Conservation (phyloP, 2,113 vertebrate species). For the Anas platyrhynchos region DNA sequence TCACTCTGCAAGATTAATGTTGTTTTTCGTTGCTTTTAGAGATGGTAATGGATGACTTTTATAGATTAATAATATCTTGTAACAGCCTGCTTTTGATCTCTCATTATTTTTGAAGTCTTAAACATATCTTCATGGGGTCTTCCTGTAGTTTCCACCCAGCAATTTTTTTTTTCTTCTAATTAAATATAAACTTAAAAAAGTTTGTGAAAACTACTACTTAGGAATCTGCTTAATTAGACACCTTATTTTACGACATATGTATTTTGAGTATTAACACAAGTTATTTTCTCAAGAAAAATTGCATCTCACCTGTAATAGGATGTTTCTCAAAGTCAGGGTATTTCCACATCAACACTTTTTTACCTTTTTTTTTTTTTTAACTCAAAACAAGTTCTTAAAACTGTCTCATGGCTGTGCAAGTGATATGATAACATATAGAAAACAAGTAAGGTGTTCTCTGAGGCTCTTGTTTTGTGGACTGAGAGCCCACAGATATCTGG, state of each 20-base stretch:
- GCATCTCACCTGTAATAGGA: background rate
- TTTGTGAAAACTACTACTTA: background rate
- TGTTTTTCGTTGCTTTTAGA: slow-evolving; percentile 65
- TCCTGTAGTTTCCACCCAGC: background rate
- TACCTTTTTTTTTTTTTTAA: background rate
- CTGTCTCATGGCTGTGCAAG: background rate
- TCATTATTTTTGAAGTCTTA: slow-evolving; percentile 26
- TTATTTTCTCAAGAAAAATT: slow-evolving; percentile 14
- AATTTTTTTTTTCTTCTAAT: slow-evolving; percentile 42
- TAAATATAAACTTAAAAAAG: background rate
- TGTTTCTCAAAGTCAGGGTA: background rate
- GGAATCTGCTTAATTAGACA: background rate
- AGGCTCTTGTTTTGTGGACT: background rate
- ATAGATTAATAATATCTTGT: slow-evolving; percentile 42
- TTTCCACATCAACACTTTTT: background rate
- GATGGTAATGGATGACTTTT: slow-evolving; percentile 56
- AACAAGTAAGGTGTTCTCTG: background rate
- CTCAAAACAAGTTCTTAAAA: background rate
- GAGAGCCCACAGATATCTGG: background rate
- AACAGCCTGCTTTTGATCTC: slow-evolving; percentile 48
- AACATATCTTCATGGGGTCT: background rate
- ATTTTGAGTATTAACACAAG: background rate
- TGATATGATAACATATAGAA: background rate
- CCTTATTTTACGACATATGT: background rate
- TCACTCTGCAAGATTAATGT: slow-evolving; percentile 74